Conservation (phyloP, 2,113 vertebrate species). For the Callionymus lyra region DNA sequence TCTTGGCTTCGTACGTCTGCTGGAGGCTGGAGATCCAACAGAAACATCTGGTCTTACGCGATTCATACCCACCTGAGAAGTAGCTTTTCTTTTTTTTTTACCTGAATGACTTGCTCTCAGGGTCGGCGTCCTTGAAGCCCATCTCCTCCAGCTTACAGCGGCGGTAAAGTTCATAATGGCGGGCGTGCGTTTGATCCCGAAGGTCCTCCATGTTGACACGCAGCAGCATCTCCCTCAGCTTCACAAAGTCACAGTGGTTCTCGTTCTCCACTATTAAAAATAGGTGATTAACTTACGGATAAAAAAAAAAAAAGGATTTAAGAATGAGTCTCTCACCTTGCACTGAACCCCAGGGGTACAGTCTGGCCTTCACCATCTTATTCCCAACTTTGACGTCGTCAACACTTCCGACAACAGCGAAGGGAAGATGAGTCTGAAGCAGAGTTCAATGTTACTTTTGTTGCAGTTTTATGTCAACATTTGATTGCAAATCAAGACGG, state of each 20-base stretch:
- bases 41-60: conserved; percentile 1
- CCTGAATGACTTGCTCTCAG: conserved; percentile 90
- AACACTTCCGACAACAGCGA: conserved; percentile 89
- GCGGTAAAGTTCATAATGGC: conserved; percentile 93
- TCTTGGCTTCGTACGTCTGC: conserved; percentile 85
- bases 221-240: conserved; percentile 90
- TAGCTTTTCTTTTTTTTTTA: no score
- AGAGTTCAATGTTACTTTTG: no score
- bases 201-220: conserved; percentile 96
- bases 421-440: conserved; percentile 85
- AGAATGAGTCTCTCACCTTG: conserved; percentile 74
- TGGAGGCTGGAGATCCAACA: conserved; percentile 69
- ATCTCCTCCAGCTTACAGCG: conserved; percentile 93
- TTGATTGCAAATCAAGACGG: no score
- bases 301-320: neutral
- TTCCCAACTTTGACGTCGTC: conserved; percentile 92
- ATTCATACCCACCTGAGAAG: no score
- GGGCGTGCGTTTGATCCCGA: conserved; percentile 85
- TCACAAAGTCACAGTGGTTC: conserved; percentile 94
- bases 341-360: conserved; percentile 94
- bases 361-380: conserved; percentile 87
- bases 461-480: no score
- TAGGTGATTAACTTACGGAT: neutral
- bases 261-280: conserved; percentile 85
- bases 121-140: conserved; percentile 90